Evolutionary conservation across 2,888 invertebrate species (phyloP), one percentile per base, ranked within the genome.

Genomic region (Polymixis lichenea): DNA sequence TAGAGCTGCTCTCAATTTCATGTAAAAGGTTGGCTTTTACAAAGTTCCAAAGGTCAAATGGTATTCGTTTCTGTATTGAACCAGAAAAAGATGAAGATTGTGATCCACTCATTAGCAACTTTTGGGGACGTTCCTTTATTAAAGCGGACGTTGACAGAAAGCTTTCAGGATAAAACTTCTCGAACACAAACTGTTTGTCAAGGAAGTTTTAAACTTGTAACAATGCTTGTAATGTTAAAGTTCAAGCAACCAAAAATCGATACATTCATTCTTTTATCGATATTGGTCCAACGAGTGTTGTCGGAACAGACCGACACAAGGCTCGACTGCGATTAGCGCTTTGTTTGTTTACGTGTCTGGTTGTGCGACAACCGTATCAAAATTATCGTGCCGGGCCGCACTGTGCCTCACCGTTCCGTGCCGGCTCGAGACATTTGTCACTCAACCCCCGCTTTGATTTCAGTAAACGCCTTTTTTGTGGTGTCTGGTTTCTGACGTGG

Each of bases 71-170:
- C 70, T 77, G 49, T 66, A 70, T 61, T 64, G 68, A 75, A 51
- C 68, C 56, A 79, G 71, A 80, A 69, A 65, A 80, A 75, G 56
- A 75, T 67, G 53, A 68, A 75, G 79, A 79, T 72, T 78, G 66
- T 67, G 49, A 80, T 78, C 80, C 61, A 74, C 55, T 78, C 80
- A 78, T 78, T 79, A 80, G 75, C 56, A 79, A 80, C 65, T 76
- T 79, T 65, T 61, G 25, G 70, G 60, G 43, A 61, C 32, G 65
- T 66, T 61, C 46, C 67, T 81, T 61, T 80, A 70, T 76, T 76
- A 81, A 46, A 61, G 43, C 70, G 43, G 51, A 66, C 60, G 43
- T 55, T 75, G 75, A 80, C 53, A 68, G 58, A 62, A 55, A 43
- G 25, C 56, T 75, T 61, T 68, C 28, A 19, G 22, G 28, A 7